Evolutionary conservation across 2,888 invertebrate genomes (phyloP), one percentile per base, ranked within the genome.

Genomic region (Cacoxenus indagator): DNA sequence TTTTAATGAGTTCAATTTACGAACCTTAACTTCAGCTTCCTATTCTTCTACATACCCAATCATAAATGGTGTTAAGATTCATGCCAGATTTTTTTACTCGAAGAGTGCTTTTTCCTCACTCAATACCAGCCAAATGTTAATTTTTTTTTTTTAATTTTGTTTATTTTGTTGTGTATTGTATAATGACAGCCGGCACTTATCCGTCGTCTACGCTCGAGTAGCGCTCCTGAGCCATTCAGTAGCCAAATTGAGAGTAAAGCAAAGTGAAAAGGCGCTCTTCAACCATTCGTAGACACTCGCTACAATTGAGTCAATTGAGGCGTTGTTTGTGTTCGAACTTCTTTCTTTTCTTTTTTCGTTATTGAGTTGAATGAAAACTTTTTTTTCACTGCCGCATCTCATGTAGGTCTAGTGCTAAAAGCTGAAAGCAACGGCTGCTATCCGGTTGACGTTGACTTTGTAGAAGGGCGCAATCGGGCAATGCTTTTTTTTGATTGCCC

Each of bases 1-100:
- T 43, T 22, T 22, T 43, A 17, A 22, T 48, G 24, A 51, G 9
- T 11, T 5, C 37, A 37, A 2, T 37, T 4, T 37, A 4, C 5
- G 37, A 37, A 37, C 37, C 4, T 1, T 11, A 8, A 1, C 37
- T 37, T 37, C 5, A 37, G 4, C 37, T 37, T 37, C 37, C 37
- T 11, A 6, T 4, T n/a, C 37, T 1, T 31, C 5, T 65, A 82
- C 85, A 75, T 86, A 85, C 85, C 85, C 85, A 85, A 73, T 83
- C 83, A 65, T 85, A 86, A 64, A 85, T 67, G 65, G 78, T 80
- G 65, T 82, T 80, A 8, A 86, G 74, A 84, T 84, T 85, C 85
- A 85, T 85, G 37, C 54, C 71, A 67, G 55, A 14, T 43, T 65
- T 17, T 43, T 43, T 43, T n/a, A n/a, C n/a, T n/a, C n/a, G n/a